Percentiles rank a stretch among this genome's conserved stretches.
Conservation (phyloP, 2,113 vertebrate genomes). For the Sula dactylatra region DNA sequence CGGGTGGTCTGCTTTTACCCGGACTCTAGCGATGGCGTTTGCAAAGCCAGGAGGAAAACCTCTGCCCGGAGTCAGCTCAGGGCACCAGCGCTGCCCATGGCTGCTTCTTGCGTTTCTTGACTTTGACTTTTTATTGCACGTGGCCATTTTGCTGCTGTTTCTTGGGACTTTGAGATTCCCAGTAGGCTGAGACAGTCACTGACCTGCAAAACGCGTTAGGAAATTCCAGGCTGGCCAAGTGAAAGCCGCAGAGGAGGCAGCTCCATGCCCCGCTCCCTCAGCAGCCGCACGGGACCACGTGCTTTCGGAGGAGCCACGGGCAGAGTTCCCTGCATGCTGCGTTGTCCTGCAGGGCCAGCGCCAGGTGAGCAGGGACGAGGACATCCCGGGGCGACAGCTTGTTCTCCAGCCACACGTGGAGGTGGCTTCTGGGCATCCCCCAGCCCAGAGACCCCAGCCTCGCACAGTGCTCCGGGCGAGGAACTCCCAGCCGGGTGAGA, state of each 20-base stretch:
- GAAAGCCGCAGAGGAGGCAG: neutral
- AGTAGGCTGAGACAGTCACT: fast-evolving
- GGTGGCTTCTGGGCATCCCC: neutral
- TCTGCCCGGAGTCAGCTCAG: fast-evolving
- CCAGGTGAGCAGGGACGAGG: neutral
- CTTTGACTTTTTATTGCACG: neutral
- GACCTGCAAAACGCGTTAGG: neutral
- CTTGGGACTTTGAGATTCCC: neutral
- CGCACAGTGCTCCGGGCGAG: fast-evolving
- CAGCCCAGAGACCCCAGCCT: neutral
- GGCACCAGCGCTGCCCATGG: fast-evolving
- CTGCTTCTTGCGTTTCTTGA: neutral
- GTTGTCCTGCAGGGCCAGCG: neutral
- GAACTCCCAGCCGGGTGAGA: neutral
- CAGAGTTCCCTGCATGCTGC: fast-evolving
- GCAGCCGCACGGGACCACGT: fast-evolving
- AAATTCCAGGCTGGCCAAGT: neutral
- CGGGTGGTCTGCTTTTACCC: fast-evolving
- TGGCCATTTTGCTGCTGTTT: neutral
- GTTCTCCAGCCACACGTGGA: fast-evolving
- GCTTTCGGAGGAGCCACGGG: neutral
- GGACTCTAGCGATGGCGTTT: fast-evolving
- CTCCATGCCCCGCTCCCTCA: neutral
- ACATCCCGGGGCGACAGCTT: neutral
- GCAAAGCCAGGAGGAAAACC: neutral